A percentile compares a stretch with the other conserved stretches of the same genome.
phyloP scores from a whole-genome alignment of 2,113 vertebrate genomes.

The Tichodroma muraria region DNA sequence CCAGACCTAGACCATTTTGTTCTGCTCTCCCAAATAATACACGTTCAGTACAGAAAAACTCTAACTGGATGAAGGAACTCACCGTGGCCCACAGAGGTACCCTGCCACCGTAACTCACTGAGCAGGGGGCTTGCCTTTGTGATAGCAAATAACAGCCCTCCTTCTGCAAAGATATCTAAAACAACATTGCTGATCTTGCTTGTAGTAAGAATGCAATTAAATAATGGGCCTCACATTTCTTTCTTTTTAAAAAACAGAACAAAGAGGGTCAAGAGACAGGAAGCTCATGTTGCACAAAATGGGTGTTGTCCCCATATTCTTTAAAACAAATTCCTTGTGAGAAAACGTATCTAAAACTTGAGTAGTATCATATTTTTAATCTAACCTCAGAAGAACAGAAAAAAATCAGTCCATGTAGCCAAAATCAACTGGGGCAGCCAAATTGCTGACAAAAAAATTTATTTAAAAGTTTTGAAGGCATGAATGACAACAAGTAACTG shows the following conservation, averaged over 20 bases:
- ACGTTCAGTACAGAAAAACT: accelerated
- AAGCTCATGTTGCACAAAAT: neutral
- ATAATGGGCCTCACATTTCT: neutral
- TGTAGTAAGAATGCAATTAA: neutral
- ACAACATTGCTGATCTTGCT: neutral
- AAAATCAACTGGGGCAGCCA: neutral
- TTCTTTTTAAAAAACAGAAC: neutral
- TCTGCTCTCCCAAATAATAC: neutral
- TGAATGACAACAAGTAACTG: neutral
- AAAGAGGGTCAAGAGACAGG: neutral
- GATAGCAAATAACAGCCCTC: neutral
- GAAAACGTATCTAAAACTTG: neutral
- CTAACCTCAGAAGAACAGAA: neutral
- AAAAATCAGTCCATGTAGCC: neutral
- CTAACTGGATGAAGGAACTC: neutral
- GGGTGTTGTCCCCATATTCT: neutral
- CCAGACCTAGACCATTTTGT: neutral
- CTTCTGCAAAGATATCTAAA: neutral
- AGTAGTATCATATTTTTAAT: neutral
- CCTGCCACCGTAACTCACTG: neutral
- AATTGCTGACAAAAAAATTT: neutral
- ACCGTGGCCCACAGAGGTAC: neutral
- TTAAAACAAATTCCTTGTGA: neutral
- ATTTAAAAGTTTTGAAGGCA: neutral
- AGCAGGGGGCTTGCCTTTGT: neutral